A percentile compares a stretch with the other conserved stretches of the same genome.
Evolutionary conservation across 2,113 vertebrate genomes (phyloP).

Genomic region (Pleuronectes platessa): DNA sequence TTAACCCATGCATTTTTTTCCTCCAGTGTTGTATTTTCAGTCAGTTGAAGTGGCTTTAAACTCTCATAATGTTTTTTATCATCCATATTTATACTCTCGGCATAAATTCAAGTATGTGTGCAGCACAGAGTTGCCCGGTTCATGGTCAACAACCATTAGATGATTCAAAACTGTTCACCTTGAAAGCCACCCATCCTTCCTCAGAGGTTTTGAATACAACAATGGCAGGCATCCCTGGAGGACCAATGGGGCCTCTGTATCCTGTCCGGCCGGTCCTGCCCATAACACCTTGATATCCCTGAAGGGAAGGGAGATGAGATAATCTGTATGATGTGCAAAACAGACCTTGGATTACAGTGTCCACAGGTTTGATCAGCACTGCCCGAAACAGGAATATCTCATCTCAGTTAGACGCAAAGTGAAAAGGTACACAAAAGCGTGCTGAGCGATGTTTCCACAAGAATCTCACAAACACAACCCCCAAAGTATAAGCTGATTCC

Average conservation of each 20-base stretch:
- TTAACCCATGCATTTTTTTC: too few relatives aligned
- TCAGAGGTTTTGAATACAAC: constrained; percentile 80
- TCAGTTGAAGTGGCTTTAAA: too few relatives aligned
- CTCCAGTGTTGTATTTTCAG: too few relatives aligned
- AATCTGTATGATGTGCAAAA: background rate
- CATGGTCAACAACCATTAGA: too few relatives aligned
- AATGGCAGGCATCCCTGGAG: constrained; percentile 80
- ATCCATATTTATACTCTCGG: background rate
- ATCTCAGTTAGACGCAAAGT: background rate
- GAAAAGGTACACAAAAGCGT: background rate
- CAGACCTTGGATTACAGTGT: background rate
- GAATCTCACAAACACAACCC: background rate
- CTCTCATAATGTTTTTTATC: background rate
- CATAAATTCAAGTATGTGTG: background rate
- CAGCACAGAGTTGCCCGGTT: background rate
- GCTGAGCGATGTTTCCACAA: background rate
- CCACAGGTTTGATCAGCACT: background rate
- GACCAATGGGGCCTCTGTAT: constrained; percentile 74
- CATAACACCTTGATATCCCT: constrained; percentile 81
- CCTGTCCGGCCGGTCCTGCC: constrained; percentile 79
- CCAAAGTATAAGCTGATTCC: too few relatives aligned
- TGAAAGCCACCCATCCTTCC: constrained; percentile 82
- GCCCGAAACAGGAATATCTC: background rate
- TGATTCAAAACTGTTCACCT: constrained; percentile 57
- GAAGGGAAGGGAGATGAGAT: background rate